Percentiles rank a stretch among this genome's conserved stretches.
These are phyloP conservation scores for Volucella bombylans DNA, from an alignment of 2,888 invertebrate species.

Conservation along the genomic window DNA sequence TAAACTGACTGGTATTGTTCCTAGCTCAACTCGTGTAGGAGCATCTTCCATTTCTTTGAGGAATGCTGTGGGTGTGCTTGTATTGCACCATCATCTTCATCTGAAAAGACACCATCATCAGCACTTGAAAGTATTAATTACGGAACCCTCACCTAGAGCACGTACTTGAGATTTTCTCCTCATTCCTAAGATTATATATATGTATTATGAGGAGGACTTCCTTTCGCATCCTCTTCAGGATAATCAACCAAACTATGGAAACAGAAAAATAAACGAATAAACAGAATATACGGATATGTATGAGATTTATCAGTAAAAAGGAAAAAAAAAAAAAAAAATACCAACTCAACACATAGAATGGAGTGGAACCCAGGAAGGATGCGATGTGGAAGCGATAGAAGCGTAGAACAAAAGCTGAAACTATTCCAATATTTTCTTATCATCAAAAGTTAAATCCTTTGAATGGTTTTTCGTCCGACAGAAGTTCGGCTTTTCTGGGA, in stretches of 20 bases:
- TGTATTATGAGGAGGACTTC: constrained; percentile 18
- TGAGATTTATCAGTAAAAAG: constrained; percentile 47
- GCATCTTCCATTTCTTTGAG: background rate
- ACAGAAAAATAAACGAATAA: constrained; percentile 42
- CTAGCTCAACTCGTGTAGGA: background rate
- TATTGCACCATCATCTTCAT: constrained; percentile 30
- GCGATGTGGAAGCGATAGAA: constrained; percentile 50
- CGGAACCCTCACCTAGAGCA: constrained; percentile 68
- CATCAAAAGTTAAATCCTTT: constrained; percentile 68
- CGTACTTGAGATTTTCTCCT: constrained; percentile 64
- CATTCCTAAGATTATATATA: background rate
- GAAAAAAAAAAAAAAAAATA: constrained; percentile 26
- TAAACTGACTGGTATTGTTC: constrained; percentile 12
- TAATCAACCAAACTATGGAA: constrained; percentile 58
- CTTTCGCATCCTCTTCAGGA: constrained; percentile 52
- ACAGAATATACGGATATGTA: constrained; percentile 43
- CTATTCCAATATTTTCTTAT: constrained; percentile 71
- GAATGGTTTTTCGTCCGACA: constrained; percentile 58
- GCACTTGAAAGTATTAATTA: constrained; percentile 69
- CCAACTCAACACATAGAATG: constrained; percentile 16
- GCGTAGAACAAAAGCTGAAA: constrained; percentile 63
- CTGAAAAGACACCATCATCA: constrained; percentile 52
- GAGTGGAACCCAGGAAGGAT: constrained; percentile 56
- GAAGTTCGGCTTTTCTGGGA: constrained; percentile 23
- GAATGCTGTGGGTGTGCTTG: constrained; percentile 1